Percentiles rank a stretch among this genome's conserved stretches.
Conservation (phyloP, 2,113 vertebrate genomes). For the Archocentrus centrarchus region DNA sequence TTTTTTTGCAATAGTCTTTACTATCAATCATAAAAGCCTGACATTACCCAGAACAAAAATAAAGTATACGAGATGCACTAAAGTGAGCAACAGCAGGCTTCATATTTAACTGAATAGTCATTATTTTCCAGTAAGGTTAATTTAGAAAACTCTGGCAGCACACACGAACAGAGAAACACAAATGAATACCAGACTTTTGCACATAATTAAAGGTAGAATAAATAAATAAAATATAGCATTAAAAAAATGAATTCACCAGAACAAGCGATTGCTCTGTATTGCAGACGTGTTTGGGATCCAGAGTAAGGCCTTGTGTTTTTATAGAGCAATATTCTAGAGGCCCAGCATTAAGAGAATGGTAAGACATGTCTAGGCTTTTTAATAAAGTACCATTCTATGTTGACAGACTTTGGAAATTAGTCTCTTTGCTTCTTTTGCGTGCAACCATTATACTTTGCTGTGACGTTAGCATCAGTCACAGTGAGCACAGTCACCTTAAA, state of each 20-base stretch:
- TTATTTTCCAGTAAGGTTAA: constrained; percentile 68
- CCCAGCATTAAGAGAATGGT: background rate
- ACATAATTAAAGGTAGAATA: constrained; percentile 60
- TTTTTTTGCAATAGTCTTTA: constrained; percentile 31
- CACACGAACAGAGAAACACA: constrained; percentile 49
- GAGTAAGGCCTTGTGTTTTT: constrained; percentile 27
- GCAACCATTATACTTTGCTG: constrained; percentile 22
- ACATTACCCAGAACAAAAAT: constrained; percentile 50
- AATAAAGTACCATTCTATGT: background rate
- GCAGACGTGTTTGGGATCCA: constrained; percentile 34
- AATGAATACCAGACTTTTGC: constrained; percentile 75
- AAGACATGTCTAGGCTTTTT: background rate
- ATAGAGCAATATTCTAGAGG: constrained; percentile 24
- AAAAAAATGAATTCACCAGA: constrained; percentile 46
- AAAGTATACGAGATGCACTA: constrained; percentile 40
- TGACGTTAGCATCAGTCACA: constrained; percentile 31
- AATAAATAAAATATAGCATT: constrained; percentile 40
- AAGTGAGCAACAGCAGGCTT: constrained; percentile 57
- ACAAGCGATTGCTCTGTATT: constrained; percentile 47
- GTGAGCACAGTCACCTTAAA: constrained; percentile 47
- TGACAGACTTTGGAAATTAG: constrained; percentile 11
- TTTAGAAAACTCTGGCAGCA: constrained; percentile 61
- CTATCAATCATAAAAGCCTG: constrained; percentile 52
- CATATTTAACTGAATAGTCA: constrained; percentile 59
- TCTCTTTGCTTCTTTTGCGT: constrained; percentile 2